Conservation (phyloP, 2,797 vertebrate species). For the Gila robusta region DNA sequence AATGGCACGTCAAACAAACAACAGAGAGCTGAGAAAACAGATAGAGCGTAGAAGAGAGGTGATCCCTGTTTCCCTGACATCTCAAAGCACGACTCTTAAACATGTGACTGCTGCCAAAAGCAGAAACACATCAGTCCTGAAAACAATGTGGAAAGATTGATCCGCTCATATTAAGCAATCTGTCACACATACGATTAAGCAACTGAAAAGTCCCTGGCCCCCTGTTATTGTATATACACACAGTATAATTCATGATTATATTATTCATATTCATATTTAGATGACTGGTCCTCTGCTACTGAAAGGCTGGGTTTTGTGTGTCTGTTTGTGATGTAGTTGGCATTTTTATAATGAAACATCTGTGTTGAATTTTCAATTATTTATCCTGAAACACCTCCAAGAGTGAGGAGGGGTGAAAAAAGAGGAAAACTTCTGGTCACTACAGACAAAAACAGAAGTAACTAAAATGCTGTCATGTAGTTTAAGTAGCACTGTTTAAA, state of each 20-base stretch:
- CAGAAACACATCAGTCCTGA: constrained; percentile 14
- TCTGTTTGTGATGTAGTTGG: constrained; percentile 14
- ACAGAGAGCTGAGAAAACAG: constrained; percentile 21
- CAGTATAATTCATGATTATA: background rate
- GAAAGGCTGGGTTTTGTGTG: constrained; percentile 9
- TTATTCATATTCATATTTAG: background rate
- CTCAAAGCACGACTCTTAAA: constrained; percentile 29
- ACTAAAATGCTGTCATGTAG: background rate
- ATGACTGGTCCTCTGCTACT: background rate
- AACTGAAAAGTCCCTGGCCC: constrained; percentile 1
- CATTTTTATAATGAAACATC: constrained; percentile 34
- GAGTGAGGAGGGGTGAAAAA: background rate
- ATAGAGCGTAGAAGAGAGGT: constrained; percentile 21
- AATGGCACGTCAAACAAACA: constrained; percentile 57
- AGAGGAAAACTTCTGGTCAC: background rate
- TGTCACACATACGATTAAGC: constrained; percentile 9
- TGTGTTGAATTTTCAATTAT: constrained; percentile 17
- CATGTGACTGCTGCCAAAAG: background rate
- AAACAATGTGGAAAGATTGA: constrained; percentile 38
- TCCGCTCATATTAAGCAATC: background rate
- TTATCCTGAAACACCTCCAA: constrained; percentile 34
- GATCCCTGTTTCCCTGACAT: constrained; percentile 50
- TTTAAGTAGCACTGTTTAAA: background rate
- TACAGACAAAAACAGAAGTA: constrained; percentile 1
- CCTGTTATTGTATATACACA: background rate